Percentiles rank a stretch among this genome's conserved stretches.
Conservation (phyloP, 2,888 invertebrate species). For the Rosalia funebris region DNA sequence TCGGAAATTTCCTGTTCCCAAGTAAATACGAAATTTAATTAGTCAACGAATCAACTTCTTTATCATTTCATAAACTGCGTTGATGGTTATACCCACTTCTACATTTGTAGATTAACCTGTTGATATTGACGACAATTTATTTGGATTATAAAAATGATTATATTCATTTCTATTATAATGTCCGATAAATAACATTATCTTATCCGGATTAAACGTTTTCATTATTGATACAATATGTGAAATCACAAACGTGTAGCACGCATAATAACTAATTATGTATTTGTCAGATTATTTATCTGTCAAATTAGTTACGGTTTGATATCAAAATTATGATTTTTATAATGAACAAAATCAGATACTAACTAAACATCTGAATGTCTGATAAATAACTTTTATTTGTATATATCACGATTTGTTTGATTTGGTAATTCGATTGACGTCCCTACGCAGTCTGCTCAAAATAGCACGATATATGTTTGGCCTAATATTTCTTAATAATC, state of each 20-base stretch:
- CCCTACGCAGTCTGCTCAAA: neutral
- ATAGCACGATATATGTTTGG: neutral
- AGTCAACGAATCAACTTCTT: no score
- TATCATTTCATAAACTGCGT: slow-evolving; percentile 5
- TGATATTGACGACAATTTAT: neutral
- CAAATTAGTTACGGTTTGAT: slow-evolving; percentile 14
- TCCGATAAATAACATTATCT: slow-evolving; percentile 13
- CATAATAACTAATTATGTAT: slow-evolving; percentile 13
- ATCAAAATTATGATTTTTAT: slow-evolving; percentile 5
- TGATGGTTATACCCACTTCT: neutral
- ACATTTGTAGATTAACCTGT: neutral
- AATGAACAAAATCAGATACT: neutral
- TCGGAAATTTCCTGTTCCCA: no score
- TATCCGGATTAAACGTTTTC: slow-evolving; percentile 4
- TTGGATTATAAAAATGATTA: neutral
- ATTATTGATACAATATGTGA: slow-evolving; percentile 10
- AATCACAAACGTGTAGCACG: neutral
- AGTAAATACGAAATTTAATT: no score
- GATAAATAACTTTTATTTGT: neutral
- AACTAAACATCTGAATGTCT: neutral
- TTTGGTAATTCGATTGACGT: neutral
- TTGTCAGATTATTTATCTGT: slow-evolving; percentile 11
- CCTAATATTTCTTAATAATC: neutral
- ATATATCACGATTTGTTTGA: neutral
- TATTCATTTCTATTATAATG: no score